phyloP scores from a whole-genome alignment of 2,113 vertebrate species.

The Salvelinus alpinus region DNA sequence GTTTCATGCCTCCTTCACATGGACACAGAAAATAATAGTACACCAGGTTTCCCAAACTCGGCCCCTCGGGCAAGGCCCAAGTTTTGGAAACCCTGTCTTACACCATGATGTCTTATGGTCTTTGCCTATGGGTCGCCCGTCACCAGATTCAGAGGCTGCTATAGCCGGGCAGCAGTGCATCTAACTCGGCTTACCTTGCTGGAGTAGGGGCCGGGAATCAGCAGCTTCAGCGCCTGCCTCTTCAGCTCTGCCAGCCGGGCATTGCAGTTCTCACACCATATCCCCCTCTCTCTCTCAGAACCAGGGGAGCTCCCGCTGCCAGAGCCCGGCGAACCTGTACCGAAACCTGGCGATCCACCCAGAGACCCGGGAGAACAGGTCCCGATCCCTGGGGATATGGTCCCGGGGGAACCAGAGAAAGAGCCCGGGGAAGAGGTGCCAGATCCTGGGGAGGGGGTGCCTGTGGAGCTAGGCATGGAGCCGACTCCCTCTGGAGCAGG shows the following conservation, averaged over 20 bases:
- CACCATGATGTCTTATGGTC: too few relatives aligned
- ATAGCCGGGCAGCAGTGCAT: not conserved
- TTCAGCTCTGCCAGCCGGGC: slow-evolving; percentile 92
- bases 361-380: slow-evolving; percentile 91
- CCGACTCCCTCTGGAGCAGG: slow-evolving; percentile 92
- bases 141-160: too few relatives aligned
- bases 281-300: slow-evolving; percentile 83
- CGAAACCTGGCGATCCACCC: slow-evolving; percentile 90
- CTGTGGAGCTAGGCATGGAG: slow-evolving; percentile 92
- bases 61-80: too few relatives aligned
- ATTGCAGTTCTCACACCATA: slow-evolving; percentile 95
- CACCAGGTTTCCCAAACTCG: too few relatives aligned
- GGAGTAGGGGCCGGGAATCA: slow-evolving; percentile 88
- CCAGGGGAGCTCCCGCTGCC: slow-evolving; percentile 94
- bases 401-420: slow-evolving; percentile 88
- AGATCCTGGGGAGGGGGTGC: slow-evolving; percentile 90
- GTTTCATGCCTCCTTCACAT: too few relatives aligned
- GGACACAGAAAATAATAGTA: too few relatives aligned
- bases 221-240: slow-evolving; percentile 90
- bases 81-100: too few relatives aligned
- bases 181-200: slow-evolving; percentile 80
- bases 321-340: slow-evolving; percentile 87
- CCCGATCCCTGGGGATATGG: slow-evolving; percentile 89
- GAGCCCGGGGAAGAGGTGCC: slow-evolving; percentile 94
- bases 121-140: too few relatives aligned